Conservation (phyloP, 2,888 invertebrate genomes). For the Barypeithes pellucidus region DNA sequence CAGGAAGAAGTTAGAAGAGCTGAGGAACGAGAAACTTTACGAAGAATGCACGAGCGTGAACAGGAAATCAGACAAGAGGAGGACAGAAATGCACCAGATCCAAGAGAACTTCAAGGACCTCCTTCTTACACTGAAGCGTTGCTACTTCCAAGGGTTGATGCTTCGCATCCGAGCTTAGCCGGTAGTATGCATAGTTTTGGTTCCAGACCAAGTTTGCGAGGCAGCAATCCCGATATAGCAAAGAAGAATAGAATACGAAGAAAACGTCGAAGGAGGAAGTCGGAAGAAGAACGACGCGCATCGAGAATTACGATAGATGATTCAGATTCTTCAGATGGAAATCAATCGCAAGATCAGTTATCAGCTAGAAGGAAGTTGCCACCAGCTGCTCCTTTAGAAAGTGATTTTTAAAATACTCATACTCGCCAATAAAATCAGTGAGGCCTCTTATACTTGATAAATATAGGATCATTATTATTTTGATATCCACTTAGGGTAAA, state of each 20-base stretch:
- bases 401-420: slow-evolving; percentile 60
- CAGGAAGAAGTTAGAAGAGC: slow-evolving; percentile 73
- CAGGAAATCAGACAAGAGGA: slow-evolving; percentile 61
- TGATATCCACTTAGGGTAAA: too few species aligned
- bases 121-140: slow-evolving; percentile 87
- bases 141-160: slow-evolving; percentile 80
- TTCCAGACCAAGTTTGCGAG: slow-evolving; percentile 60
- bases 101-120: slow-evolving; percentile 79
- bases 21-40: slow-evolving; percentile 74
- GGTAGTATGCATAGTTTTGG: slow-evolving; percentile 66
- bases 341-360: slow-evolving; percentile 43
- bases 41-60: slow-evolving; percentile 70
- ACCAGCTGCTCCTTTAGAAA: slow-evolving; percentile 60
- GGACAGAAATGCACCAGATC: slow-evolving; percentile 78
- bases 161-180: slow-evolving; percentile 73
- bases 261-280: slow-evolving; percentile 62
- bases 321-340: slow-evolving; percentile 58
- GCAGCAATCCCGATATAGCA: slow-evolving; percentile 62
- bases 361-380: slow-evolving; percentile 46
- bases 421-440: too few species aligned
- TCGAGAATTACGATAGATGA: slow-evolving; percentile 56
- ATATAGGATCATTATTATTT: too few species aligned
- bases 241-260: slow-evolving; percentile 61
- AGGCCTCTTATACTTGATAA: too few species aligned
- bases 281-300: slow-evolving; percentile 59